Evolutionary conservation across 2,113 vertebrate genomes (phyloP), one percentile per base, ranked within the genome.

Genomic region (Trematocara nigrifrons): DNA sequence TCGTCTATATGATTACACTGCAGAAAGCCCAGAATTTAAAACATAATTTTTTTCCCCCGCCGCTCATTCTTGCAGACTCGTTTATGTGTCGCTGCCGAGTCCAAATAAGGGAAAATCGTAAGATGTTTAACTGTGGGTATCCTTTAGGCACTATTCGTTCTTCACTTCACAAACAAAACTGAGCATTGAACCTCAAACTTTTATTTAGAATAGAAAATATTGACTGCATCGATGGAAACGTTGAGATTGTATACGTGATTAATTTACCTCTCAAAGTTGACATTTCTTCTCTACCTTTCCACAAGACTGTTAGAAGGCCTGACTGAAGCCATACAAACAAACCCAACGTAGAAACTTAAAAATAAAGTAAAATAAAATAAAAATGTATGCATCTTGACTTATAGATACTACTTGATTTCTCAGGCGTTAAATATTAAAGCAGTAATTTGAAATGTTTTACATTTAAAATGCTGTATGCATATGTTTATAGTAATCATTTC

Each of bases 231-330:
- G 22, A 49, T 18, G 45, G 26, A 76, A 49, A 10, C 26, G 15
- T n/a, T 49, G 45, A 31, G 42, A 49, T 49, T 49, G 26, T 29
- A 29, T 11, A 18, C 3, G 69, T 31, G 45, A 49, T 6, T 42
- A 40, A 26, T 45, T 40, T 61, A 35, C 18, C 51, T 57, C 13
- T 79, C 31, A 77, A 6, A n/a, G 18, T 29, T 10, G 2, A 66
- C 5, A 38, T 81, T n/a, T 84, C 18, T 20, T 69, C 51, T 29
- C 26, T 20, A 15, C 12, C 33, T 53, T 52, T 53, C 45, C 9
- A 11, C 3, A 35, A 18, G 71, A 40, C 13, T 26, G 61, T 45
- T 26, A 81, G 42, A 31, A 90, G 86, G 82, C 87, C 84, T 56
- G 22, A 54, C 78, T 29, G 52, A 76, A 76, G 40, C 56, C 82